Conservation (phyloP, 2,888 invertebrate species). For the Portevinia maculata region DNA sequence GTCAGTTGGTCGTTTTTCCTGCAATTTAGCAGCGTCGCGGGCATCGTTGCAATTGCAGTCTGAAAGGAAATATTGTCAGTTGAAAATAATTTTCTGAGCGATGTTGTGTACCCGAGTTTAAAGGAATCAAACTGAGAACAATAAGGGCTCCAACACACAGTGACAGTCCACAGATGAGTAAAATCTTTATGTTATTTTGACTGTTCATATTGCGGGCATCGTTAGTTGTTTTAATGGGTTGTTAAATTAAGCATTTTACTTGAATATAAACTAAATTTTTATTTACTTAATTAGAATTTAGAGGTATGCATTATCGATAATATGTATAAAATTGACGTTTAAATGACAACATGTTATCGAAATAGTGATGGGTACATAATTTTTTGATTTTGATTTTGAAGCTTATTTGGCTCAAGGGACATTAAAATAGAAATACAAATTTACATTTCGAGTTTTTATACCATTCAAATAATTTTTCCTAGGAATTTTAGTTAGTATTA, state of each 20-base stretch:
- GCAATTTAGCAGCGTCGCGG: not conserved
- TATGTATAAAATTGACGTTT: constrained; percentile 9
- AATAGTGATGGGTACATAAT: not conserved
- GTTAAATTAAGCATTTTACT: constrained; percentile 20
- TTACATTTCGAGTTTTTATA: no score
- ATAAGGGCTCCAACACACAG: constrained; percentile 80
- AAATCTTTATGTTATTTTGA: constrained; percentile 57
- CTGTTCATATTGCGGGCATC: constrained; percentile 57
- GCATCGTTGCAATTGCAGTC: constrained; percentile 46
- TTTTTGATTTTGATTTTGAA: no score
- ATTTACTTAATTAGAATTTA: not conserved
- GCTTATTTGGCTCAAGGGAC: no score
- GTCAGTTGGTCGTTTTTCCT: constrained; percentile 17
- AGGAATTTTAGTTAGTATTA: no score
- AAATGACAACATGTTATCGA: not conserved
- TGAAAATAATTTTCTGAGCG: not conserved
- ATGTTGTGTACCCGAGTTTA: constrained; percentile 77
- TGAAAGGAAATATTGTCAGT: not conserved
- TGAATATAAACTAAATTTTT: not conserved
- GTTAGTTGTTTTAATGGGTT: constrained; percentile 19
- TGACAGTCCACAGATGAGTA: constrained; percentile 79
- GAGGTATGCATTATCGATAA: not conserved
- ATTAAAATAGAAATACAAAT: no score
- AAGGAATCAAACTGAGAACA: constrained; percentile 80
- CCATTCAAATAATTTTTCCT: no score